Base-by-base conservation (phyloP, 2,888 invertebrate genomes). In the Drosophila infuscata region DNA sequence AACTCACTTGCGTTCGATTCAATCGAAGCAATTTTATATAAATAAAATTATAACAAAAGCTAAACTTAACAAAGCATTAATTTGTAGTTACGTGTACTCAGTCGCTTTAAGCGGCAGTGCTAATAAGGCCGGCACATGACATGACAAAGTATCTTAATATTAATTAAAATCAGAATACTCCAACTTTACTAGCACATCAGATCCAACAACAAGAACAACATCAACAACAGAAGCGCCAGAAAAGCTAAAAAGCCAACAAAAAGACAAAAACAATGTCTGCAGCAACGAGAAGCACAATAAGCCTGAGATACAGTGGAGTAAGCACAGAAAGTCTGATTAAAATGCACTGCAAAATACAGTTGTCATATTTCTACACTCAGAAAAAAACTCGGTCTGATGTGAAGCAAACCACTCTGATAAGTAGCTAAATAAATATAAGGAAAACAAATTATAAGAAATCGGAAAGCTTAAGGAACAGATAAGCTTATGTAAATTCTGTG, bases 151-250 rank as follows among this genome's bases (percentile, higher is more conserved):
- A 72, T 84, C 75, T 85, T 82, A 78, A 88, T 88, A 86, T 89
- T 89, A 87, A 87, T 87, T 88, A 87, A 83, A 88, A 83, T 72
- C 78, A 81, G 74, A 79, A 82, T 73, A 62, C 71, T 72, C 60
- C 36, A 70, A 65, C 54, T 35, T 54, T 60, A 43, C 51, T 25
- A 46, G 25, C 48, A 61, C 49, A 57, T 48, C 52, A 74, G 38
- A 29, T 29, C 52, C 53, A 62, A 59, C 32, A 29, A 36, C 9
- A 41, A 57, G 25, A 25, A 25, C 25, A n/a, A 15, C 12, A 64
- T 29, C 38, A 30, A 20, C 30, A 53, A 30, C 49, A 51, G 17
- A 15, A 35, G 20, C 36, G 6, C 25, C 56, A 35, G 25, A n/a
- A 48, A 30, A 51, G 33, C 63, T 61, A 32, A 61, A 67, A 66